Base-by-base conservation (phyloP, 1,140 invertebrate species). In the Drosophila ogumai region DNA sequence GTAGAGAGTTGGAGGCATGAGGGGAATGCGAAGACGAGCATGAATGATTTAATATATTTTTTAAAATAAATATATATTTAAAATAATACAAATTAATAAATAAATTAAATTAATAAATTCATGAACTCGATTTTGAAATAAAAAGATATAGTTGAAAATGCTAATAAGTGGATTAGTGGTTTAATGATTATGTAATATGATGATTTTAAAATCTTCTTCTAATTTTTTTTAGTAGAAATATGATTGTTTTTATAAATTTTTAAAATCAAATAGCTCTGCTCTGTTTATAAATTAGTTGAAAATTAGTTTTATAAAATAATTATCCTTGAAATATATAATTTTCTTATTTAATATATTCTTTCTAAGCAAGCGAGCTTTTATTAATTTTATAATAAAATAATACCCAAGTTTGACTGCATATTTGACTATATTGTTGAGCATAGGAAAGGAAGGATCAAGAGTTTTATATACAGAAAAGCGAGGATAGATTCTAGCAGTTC, bases 1-100 rank as follows among this genome's bases (percentile, higher is more conserved):
- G 74, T 56, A 64, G 43, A 66, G 13, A 64, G 52, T 67, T 36
- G 25, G 10, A 57, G 43, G 50, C 75, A 61, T 38, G 47, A 17
- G 74, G 58, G 74, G 54, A 59, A 69, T 60, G 60, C 34, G 44
- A 55, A 77, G 64, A 63, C 58, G 75, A 58, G 75, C 38, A 52
- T 76, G 74, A 76, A 76, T 76, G 64, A 76, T 66, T 66, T 34
- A 41, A 60, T 47, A 28, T 28, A 28, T 28, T 28, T 28, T 28
- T 28, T 6, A 28, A 28, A 28, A 28, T 28, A 28, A 28, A 6
- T 28, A 28, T 28, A 28, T 28, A 28, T 6, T 28, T 28, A 28
- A 28, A 28, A 28, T 28, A 28, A 28, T 28, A 28, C 25, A 28
- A 28, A 28, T 28, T 0, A 28, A 6, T 15, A 13, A 50, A 28